Evolutionary conservation across 2,797 vertebrate genomes (phyloP).

Genomic region (Lates japonicus): DNA sequence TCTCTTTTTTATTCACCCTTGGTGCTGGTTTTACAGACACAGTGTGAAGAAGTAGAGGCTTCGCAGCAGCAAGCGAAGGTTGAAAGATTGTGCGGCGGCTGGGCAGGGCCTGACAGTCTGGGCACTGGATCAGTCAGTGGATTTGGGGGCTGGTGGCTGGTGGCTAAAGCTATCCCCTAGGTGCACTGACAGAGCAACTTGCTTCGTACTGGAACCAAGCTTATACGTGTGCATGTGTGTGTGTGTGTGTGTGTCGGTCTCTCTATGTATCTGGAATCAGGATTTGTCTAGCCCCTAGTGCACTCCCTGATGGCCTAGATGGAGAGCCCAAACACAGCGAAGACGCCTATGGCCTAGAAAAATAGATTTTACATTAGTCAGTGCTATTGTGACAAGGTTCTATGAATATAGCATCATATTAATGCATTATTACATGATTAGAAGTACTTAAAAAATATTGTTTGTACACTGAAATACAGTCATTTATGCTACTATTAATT

Average conservation of each 20-base stretch:
- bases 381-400: slow-evolving; percentile 25
- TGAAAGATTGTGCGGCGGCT: slow-evolving; percentile 70
- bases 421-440: neutral
- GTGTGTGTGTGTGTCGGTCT: slow-evolving; percentile 18
- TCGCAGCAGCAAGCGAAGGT: slow-evolving; percentile 59
- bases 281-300: slow-evolving; percentile 69
- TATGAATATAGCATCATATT: slow-evolving; percentile 5
- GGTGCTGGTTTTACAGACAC: slow-evolving; percentile 37
- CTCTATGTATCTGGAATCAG: slow-evolving; percentile 61
- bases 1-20: slow-evolving; percentile 1
- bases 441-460: neutral
- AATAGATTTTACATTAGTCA: slow-evolving; percentile 50
- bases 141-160: slow-evolving; percentile 77
- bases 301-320: slow-evolving; percentile 76
- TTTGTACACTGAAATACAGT: too few species aligned
- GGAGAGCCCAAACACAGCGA: slow-evolving; percentile 63
- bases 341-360: slow-evolving; percentile 72
- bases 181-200: slow-evolving; percentile 74
- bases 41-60: slow-evolving; percentile 51
- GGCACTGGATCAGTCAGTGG: slow-evolving; percentile 87
- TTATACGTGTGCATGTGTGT: slow-evolving; percentile 35
- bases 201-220: slow-evolving; percentile 64
- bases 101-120: slow-evolving; percentile 76
- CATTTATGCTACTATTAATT: too few species aligned
- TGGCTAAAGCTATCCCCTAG: slow-evolving; percentile 79